Evolutionary conservation across 2,888 invertebrate species (phyloP), one percentile per base, ranked within the genome.

Genomic region (Cantharis lateralis): DNA sequence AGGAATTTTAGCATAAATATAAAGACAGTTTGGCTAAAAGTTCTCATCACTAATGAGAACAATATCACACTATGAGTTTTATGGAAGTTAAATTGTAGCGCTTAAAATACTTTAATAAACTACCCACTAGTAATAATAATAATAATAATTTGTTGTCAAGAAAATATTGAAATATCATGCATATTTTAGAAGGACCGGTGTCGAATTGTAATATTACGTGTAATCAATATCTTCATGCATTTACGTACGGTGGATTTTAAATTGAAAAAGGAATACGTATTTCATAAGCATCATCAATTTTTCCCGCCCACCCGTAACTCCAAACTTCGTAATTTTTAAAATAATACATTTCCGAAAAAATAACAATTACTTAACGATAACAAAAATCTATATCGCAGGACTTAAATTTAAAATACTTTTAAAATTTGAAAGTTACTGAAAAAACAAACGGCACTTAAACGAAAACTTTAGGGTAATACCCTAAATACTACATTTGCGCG

Each of bases 1-100:
- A 77, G 77, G 61, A 68, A 71, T 15, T 68, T 61, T 77, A 77
- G 77, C 64, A 24, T 48, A 48, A 48, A 48, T 48, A 48, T 48
- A n/a, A n/a, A n/a, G 48, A 48, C 48, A 48, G n/a, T 48, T 48
- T 48, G 48, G 48, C 48, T 48, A 48, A 7, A 48, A 48, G n/a
- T 48, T 48, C 13, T 48, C 7, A n/a, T 48, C 48, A n/a, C 48
- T 48, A 48, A 48, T 1, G 48, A 48, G 48, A 2, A 48, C 48
- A 48, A 48, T 48, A 48, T 9, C 48, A 48, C n/a, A 48, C 48
- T 48, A 48, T 48, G 48, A 48, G n/a, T n/a, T 48, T 48, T 48
- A 32, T 13, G 13, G 2, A 32, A 48, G 32, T 48, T 48, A n/a
- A 48, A 48, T 48, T 48, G 48, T 48, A 48, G 48, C 7, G 48